phyloP scores from a whole-genome alignment of 1,140 invertebrate species.

The Zophobas morio region DNA sequence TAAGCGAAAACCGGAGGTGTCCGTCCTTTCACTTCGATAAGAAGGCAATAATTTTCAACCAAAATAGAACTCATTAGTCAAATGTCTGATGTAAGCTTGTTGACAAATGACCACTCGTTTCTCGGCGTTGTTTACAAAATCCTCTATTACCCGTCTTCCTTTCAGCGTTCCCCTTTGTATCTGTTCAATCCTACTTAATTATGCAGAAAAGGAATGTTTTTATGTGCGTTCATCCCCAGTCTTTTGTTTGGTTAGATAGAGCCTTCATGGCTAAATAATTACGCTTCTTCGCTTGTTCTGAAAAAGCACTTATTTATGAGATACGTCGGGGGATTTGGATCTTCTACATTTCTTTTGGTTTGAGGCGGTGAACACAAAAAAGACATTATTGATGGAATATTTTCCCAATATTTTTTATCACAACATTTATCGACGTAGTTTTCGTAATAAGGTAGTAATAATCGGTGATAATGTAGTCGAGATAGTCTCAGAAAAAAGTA shows the following conservation, averaged over 20 bases:
- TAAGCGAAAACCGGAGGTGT: too few species aligned
- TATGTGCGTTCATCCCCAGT: neutral
- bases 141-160: constrained; percentile 1
- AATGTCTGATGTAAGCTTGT: neutral
- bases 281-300: constrained; percentile 17
- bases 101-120: neutral
- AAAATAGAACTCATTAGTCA: too few species aligned
- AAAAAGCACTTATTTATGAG: constrained; percentile 33
- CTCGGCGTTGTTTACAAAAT: neutral
- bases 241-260: constrained; percentile 31
- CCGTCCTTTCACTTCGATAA: too few species aligned
- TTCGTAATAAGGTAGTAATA: too few species aligned
- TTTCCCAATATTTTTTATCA: too few species aligned
- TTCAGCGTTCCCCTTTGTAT: constrained; percentile 17
- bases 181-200: constrained; percentile 28
- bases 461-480: too few species aligned
- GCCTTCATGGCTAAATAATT: constrained; percentile 31
- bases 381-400: neutral
- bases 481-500: too few species aligned
- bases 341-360: constrained; percentile 5
- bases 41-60: too few species aligned
- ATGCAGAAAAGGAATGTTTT: constrained; percentile 31
- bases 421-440: too few species aligned
- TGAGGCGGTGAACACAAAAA: neutral
- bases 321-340: constrained; percentile 18